Evolutionary conservation across 2,113 vertebrate genomes (phyloP), one percentile per base, ranked within the genome.

Genomic region (Pterocles orientalis): DNA sequence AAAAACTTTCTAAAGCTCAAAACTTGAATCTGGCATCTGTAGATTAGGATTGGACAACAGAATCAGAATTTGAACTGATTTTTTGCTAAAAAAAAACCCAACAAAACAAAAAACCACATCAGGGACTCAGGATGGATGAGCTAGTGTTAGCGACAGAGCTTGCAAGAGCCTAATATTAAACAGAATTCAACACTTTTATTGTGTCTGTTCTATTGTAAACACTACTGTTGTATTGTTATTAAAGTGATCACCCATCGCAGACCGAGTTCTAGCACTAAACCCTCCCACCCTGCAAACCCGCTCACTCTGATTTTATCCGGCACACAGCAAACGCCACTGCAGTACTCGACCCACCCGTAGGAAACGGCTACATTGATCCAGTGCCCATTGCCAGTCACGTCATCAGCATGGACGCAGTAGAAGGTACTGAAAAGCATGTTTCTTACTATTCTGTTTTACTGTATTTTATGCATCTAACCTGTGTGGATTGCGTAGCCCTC

Each of bases 341-440:
- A 3, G 47, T 39, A 8, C 57, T 97, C 1, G 85, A 94, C 41
- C 96, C 97, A 1, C 61, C 97, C 4, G 8, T 65, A 10, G 97
- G 96, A 34, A 81, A 86, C 34, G 36, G 95, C 51, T 98, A 98
- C 14, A 3, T 97, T 10, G 98, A 98, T 33, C 98, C 98, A 0
- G 73, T 83, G 2, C 98, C 98, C 10, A 20, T 98, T 14, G 96
- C 98, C 68, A 95, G 96, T 26, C 98, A 98, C 0, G 6, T 95
- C 2, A 9, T 99, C 95, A 98, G 98, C 31, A 84, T 78, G 18
- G 99, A 99, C 3, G 86, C 98, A 10, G 61, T 99, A 25, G 98
- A 99, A 98, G 99, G 99, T 99, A 98, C 47, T 5, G 1, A 54
- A 95, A 92, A 80, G 2, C 7, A 7, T 0, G 0, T 12, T 66